These are phyloP conservation scores for Marcusenius ussheri DNA, from an alignment of 2,113 vertebrate genomes.

Conservation along the genomic window DNA sequence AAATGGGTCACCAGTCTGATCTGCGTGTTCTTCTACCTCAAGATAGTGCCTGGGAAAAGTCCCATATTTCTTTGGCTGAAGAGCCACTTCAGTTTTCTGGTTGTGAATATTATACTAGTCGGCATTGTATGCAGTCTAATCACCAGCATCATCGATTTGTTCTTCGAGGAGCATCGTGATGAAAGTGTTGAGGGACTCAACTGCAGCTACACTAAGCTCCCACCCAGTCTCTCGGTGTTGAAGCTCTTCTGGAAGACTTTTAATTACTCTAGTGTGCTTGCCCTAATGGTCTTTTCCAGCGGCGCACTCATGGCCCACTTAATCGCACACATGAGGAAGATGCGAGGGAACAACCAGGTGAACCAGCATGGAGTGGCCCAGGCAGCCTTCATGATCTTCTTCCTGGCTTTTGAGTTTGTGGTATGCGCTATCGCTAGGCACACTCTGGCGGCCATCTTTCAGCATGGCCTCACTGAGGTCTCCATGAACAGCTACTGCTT, in stretches of 20 bases:
- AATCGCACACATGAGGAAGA: background rate
- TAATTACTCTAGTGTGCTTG: background rate
- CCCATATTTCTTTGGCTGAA: background rate
- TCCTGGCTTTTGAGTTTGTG: constrained; percentile 8
- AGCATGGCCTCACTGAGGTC: background rate
- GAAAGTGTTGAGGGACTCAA: background rate
- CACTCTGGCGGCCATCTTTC: background rate
- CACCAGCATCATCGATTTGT: background rate
- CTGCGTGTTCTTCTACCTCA: constrained; percentile 4
- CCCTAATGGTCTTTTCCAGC: background rate
- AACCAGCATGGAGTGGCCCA: background rate
- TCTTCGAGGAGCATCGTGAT: background rate
- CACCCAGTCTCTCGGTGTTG: background rate
- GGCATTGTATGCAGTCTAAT: background rate
- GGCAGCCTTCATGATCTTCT: background rate
- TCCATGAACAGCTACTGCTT: background rate
- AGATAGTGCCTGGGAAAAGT: background rate
- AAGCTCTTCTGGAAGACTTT: background rate
- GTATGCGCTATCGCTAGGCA: background rate
- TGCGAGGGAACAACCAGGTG: background rate
- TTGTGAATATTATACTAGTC: background rate
- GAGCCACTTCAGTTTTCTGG: background rate
- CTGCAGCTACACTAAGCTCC: background rate
- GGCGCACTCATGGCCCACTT: background rate
- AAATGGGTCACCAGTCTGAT: constrained; percentile 1